Evolutionary conservation across 2,797 vertebrate species (phyloP).

Genomic region (Pangasius sanitwongsei): DNA sequence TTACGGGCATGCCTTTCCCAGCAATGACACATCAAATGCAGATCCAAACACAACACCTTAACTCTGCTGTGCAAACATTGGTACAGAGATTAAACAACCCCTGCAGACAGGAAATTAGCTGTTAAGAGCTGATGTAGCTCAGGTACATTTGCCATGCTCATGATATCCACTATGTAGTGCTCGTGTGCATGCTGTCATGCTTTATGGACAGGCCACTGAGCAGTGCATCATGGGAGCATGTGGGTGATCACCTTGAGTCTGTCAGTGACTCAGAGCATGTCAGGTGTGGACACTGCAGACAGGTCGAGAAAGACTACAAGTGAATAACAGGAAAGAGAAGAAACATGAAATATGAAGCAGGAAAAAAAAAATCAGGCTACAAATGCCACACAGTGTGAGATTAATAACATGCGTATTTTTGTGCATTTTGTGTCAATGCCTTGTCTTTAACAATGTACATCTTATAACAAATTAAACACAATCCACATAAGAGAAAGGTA

Average conservation of each 20-base stretch:
- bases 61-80: constrained; percentile 23
- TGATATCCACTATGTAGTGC: not conserved
- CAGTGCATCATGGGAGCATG: constrained; percentile 68
- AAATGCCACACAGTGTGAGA: not conserved
- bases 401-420: constrained; percentile 13
- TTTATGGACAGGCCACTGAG: not conserved
- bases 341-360: constrained; percentile 51
- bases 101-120: not conserved
- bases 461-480: not conserved
- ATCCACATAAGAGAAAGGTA: constrained; percentile 7
- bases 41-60: constrained; percentile 15
- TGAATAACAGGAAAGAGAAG: constrained; percentile 65
- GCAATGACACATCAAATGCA: constrained; percentile 26
- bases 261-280: constrained; percentile 84
- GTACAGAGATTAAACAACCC: not conserved
- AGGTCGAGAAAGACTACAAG: constrained; percentile 79
- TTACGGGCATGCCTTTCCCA: constrained; percentile 12
- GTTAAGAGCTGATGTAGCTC: not conserved
- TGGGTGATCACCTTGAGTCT: constrained; percentile 84
- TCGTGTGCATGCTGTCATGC: not conserved
- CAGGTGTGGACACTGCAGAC: constrained; percentile 79
- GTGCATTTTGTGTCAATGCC: not conserved
- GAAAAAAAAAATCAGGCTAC: not conserved
- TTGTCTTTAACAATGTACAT: not conserved
- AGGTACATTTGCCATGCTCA: constrained; percentile 4